Evolutionary conservation across 2,797 vertebrate species (phyloP), one percentile per base, ranked within the genome.

Genomic region (Ceryle rudis): DNA sequence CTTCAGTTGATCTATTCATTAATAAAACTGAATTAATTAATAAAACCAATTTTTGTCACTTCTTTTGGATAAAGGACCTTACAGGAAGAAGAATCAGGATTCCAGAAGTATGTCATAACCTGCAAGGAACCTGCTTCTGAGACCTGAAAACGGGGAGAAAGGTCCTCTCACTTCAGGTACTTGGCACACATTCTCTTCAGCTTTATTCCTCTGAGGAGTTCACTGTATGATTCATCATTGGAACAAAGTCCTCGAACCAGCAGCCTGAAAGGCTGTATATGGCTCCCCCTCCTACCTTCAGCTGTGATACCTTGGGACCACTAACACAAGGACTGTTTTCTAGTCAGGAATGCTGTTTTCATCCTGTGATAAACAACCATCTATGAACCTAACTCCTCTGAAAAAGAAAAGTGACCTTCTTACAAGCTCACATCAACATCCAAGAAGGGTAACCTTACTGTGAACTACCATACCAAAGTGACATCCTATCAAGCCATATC

Each of bases 21-120:
- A 96, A 81, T 95, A 96, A 96, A 96, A 81, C 5, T 61, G 86
- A 96, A 81, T 90, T 93, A 11, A 80, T 75, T 86, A 96, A 81
- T 87, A 96, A 91, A 95, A 81, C 18, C 46, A 81, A 88, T 26
- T 91, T 92, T 87, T 21, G 65, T 71, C 52, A 44, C 28, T 75
- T 82, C 31, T 62, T 73, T 55, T 69, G 37, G 17, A 52, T 83
- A 70, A 66, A 86, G 12, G 20, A 82, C 31, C 28, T 83, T 69
- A 81, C 5, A 72, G 37, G 17, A 91, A 8, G 60, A 88, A 82
- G n/a, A 5, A 1, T 35, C 33, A 54, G 8, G 49, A 77, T 64
- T 87, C 71, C 52, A 91, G 46, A 2, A 87, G 28, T 14, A 81
- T 28, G 75, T 31, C 25, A 57, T 29, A 84, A 69, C 23, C 70